phyloP scores from a whole-genome alignment of 2,797 vertebrate genomes.

The Falco rusticolus region DNA sequence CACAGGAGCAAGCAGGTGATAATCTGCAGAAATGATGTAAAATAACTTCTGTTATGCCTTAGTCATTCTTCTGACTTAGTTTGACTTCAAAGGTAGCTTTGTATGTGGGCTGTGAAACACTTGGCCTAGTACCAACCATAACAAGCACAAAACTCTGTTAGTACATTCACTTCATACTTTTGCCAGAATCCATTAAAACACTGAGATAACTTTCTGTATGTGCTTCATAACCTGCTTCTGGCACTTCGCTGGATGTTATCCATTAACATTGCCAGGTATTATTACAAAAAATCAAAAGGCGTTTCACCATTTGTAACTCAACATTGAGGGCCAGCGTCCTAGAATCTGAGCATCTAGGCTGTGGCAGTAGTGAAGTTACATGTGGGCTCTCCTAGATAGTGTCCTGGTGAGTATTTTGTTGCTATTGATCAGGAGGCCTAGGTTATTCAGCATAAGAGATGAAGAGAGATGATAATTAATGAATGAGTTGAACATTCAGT shows the following conservation, averaged over 20 bases:
- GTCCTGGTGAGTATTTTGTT: neutral
- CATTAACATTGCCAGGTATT: neutral
- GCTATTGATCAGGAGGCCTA: neutral
- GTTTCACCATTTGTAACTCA: neutral
- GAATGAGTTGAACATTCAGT: neutral
- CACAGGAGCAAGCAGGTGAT: neutral
- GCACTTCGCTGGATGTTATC: neutral
- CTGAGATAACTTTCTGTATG: neutral
- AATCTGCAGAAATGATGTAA: neutral
- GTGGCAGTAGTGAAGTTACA: neutral
- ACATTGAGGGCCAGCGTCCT: accelerated
- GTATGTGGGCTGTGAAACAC: neutral
- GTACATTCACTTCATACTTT: neutral
- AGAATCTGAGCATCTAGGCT: neutral
- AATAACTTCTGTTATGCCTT: neutral
- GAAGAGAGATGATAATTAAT: neutral
- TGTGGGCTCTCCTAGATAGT: neutral
- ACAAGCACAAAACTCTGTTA: neutral
- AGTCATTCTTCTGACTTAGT: neutral
- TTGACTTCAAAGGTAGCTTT: neutral
- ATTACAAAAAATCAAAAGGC: neutral
- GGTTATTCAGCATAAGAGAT: neutral
- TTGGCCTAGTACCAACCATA: neutral
- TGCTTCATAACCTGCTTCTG: neutral
- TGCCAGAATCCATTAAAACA: neutral